These are phyloP conservation scores for Baccha elongata DNA, from an alignment of 2,888 invertebrate species.

Conservation along the genomic window DNA sequence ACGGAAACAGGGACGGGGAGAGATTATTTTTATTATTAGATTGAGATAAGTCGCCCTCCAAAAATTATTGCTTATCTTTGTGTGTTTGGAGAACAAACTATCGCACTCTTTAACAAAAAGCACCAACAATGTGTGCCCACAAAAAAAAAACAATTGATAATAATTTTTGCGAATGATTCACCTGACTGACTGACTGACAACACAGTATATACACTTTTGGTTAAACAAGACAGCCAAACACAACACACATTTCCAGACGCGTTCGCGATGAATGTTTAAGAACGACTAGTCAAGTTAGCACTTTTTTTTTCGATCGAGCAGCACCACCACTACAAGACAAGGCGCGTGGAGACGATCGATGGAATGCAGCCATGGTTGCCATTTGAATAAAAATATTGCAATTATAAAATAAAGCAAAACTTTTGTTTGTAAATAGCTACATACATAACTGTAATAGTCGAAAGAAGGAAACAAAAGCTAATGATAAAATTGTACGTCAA, in stretches of 20 bases:
- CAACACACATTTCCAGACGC: slow-evolving; percentile 31
- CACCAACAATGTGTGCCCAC: slow-evolving; percentile 12
- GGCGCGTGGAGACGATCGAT: slow-evolving; percentile 21
- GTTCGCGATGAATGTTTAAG: slow-evolving; percentile 43
- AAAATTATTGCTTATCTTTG: slow-evolving; percentile 29
- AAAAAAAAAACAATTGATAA: slow-evolving; percentile 14
- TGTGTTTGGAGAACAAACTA: too few relatives aligned
- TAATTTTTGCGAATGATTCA: slow-evolving; percentile 54
- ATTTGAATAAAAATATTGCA: too few relatives aligned
- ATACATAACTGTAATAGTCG: too few relatives aligned
- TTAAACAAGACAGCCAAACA: not conserved
- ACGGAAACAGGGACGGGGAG: not conserved
- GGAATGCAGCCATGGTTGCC: slow-evolving; percentile 47
- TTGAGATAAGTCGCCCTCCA: slow-evolving; percentile 40
- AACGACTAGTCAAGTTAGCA: slow-evolving; percentile 49
- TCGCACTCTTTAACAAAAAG: not conserved
- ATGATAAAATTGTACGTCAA: too few relatives aligned
- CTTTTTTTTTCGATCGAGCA: slow-evolving; percentile 49
- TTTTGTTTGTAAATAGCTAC: too few relatives aligned
- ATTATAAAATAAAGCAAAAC: too few relatives aligned
- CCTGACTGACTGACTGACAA: too few relatives aligned
- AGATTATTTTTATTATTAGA: too few relatives aligned
- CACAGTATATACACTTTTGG: not conserved
- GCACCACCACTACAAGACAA: slow-evolving; percentile 12
- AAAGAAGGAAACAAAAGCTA: too few relatives aligned